These are phyloP conservation scores for Asteroscopus sphinx DNA, from an alignment of 2,888 invertebrate species.

Conservation along the genomic window DNA sequence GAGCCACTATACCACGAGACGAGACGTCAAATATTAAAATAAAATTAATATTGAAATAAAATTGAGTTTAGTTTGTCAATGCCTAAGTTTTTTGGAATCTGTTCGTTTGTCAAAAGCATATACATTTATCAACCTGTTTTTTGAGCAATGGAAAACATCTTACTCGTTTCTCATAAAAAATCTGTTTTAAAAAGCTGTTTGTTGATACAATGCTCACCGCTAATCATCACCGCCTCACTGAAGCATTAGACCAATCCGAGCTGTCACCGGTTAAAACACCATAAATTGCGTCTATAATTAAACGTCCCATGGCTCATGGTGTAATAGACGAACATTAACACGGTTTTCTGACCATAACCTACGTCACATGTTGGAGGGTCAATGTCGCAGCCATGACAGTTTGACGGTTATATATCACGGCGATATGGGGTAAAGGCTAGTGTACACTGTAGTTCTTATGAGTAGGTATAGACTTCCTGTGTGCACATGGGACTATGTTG, in stretches of 20 bases:
- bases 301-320: conserved; percentile 23
- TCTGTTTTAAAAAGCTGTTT: too few species aligned
- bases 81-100: too few species aligned
- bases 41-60: too few species aligned
- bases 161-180: too few species aligned
- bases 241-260: conserved; percentile 13
- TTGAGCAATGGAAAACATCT: too few species aligned
- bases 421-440: conserved; percentile 20
- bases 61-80: too few species aligned
- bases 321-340: conserved; percentile 21
- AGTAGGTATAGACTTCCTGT: neutral
- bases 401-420: conserved; percentile 29
- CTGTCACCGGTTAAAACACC: conserved; percentile 36
- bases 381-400: conserved; percentile 36
- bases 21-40: too few species aligned
- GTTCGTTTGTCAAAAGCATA: too few species aligned
- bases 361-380: conserved; percentile 49
- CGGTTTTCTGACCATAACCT: conserved; percentile 46
- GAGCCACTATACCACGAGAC: too few species aligned
- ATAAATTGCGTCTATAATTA: conserved; percentile 37
- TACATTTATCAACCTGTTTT: too few species aligned
- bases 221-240: too few species aligned
- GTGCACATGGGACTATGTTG: neutral
- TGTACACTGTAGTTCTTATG: conserved; percentile 5
- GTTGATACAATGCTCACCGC: too few species aligned